These are phyloP conservation scores for Belonocnema kinseyi DNA, from an alignment of 1,140 invertebrate species.

Conservation along the genomic window DNA sequence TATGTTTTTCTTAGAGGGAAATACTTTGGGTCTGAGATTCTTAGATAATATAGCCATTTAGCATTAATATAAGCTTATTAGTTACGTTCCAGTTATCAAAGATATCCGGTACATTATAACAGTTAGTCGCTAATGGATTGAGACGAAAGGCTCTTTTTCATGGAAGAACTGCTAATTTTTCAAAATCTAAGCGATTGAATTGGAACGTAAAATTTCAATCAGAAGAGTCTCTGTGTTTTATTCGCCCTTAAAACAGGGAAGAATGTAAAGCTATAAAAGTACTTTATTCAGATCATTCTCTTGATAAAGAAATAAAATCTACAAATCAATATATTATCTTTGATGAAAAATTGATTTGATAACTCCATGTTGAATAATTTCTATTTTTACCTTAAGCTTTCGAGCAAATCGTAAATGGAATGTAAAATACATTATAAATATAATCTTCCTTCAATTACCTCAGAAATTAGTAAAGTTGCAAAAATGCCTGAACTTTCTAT, in stretches of 20 bases:
- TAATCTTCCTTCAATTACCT: background rate
- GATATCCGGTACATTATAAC: conserved; percentile 9
- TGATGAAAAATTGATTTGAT: too few species aligned
- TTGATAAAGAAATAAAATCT: too few species aligned
- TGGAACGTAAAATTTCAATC: background rate
- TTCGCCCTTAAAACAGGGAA: too few species aligned
- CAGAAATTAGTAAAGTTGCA: background rate
- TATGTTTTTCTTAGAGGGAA: too few species aligned
- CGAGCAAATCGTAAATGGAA: background rate
- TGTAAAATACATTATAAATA: conserved; percentile 11
- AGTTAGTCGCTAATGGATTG: conserved; percentile 22
- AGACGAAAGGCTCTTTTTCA: conserved; percentile 8
- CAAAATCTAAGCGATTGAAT: conserved; percentile 2
- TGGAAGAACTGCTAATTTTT: background rate
- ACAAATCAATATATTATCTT: too few species aligned
- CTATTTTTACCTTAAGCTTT: too few species aligned
- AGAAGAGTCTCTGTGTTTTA: too few species aligned
- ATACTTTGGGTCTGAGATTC: background rate
- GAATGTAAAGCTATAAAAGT: too few species aligned
- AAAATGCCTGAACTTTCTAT: background rate
- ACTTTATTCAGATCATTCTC: too few species aligned
- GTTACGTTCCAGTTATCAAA: conserved; percentile 47
- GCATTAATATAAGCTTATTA: conserved; percentile 28
- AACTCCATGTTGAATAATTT: too few species aligned
- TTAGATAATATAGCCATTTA: conserved; percentile 17